A percentile compares a stretch with the other conserved stretches of the same genome.
These are phyloP conservation scores for Camelus dromedarius DNA, from an alignment of 2,113 vertebrate species.

Conservation along the genomic window DNA sequence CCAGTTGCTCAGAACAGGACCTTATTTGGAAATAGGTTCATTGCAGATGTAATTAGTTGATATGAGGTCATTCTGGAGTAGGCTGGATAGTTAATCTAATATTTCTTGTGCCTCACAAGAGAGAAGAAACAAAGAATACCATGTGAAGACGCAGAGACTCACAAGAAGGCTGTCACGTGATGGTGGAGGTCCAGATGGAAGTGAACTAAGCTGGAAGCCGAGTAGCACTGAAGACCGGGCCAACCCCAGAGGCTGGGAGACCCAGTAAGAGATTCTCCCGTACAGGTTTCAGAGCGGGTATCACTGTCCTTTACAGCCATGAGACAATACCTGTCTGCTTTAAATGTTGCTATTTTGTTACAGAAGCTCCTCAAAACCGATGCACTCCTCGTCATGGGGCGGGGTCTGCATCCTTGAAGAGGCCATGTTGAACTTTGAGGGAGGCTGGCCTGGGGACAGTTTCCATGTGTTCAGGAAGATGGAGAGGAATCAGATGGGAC, in stretches of 20 bases:
- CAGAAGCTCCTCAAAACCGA: background rate
- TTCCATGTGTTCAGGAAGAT: background rate
- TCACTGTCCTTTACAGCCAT: background rate
- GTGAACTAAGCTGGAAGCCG: background rate
- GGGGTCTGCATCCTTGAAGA: background rate
- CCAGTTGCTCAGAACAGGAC: background rate
- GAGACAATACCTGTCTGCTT: background rate
- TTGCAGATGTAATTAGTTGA: background rate
- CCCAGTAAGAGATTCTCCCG: fast-evolving
- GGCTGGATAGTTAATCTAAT: fast-evolving
- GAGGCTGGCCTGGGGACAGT: background rate
- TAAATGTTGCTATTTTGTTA: background rate
- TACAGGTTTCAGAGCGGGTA: background rate
- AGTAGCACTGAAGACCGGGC: fast-evolving
- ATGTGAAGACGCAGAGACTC: background rate
- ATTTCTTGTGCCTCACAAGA: background rate
- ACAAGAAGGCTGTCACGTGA: background rate
- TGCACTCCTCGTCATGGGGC: fast-evolving
- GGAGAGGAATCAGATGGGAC: background rate
- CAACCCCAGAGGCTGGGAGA: no score
- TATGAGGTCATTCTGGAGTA: background rate
- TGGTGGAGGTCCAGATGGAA: fast-evolving
- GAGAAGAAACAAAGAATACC: background rate
- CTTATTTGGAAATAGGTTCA: background rate
- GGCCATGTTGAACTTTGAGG: background rate